These are phyloP conservation scores for Psephotus haematonotus DNA, from an alignment of 2,113 vertebrate genomes.

Conservation along the genomic window DNA sequence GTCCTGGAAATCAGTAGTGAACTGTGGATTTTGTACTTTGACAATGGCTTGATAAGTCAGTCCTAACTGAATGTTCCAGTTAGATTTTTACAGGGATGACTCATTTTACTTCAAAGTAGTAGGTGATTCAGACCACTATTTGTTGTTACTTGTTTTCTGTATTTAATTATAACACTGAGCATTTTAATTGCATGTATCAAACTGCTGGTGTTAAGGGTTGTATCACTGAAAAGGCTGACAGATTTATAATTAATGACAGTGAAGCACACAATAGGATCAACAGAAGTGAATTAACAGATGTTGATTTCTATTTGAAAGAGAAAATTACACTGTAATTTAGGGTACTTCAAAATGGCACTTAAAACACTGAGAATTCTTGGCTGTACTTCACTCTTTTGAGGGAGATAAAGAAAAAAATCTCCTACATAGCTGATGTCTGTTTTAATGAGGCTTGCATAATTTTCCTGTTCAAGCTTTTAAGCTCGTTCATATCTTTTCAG, in stretches of 20 bases:
- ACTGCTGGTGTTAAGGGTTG: constrained; percentile 1
- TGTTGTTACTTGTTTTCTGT: constrained; percentile 19
- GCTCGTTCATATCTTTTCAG: constrained; percentile 1
- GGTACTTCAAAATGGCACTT: constrained; percentile 19
- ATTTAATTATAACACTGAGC: constrained; percentile 2
- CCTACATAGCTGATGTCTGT: neutral
- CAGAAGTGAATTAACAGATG: neutral
- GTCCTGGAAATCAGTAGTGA: neutral
- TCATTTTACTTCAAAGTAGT: neutral
- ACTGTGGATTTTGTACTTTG: neutral
- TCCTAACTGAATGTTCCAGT: neutral
- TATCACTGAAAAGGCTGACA: constrained; percentile 9
- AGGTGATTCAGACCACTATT: neutral
- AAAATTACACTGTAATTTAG: constrained; percentile 38
- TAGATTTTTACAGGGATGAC: neutral
- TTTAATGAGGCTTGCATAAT: constrained; percentile 34
- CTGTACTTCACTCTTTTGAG: neutral
- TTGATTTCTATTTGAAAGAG: constrained; percentile 15
- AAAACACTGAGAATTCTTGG: neutral
- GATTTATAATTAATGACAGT: constrained; percentile 38
- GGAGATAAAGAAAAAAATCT: neutral
- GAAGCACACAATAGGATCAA: constrained; percentile 40
- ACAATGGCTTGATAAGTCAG: neutral
- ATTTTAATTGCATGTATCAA: constrained; percentile 12
- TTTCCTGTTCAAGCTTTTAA: constrained; percentile 19